Conservation (phyloP, 2,888 invertebrate genomes). For the Rhabditoides inermis region DNA sequence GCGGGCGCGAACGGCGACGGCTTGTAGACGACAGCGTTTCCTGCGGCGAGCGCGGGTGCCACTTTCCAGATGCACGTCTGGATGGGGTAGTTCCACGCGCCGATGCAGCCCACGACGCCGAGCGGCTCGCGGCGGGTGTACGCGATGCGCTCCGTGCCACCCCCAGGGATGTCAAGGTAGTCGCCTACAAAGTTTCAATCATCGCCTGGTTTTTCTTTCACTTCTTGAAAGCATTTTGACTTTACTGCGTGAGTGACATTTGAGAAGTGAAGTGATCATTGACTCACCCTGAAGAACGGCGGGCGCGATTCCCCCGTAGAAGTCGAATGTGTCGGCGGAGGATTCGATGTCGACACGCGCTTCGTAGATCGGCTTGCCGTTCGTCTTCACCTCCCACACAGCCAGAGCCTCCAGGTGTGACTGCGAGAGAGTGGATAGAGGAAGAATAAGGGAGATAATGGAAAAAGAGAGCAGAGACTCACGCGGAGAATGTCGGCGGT, state of each 20-base stretch:
- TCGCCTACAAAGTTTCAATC: conserved; percentile 21
- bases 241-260: too few species aligned
- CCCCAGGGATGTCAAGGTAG: conserved; percentile 35
- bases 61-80: conserved; percentile 46
- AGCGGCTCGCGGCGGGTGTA: conserved; percentile 47
- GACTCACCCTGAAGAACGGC: conserved; percentile 34
- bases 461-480: background rate
- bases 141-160: conserved; percentile 33
- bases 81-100: conserved; percentile 51
- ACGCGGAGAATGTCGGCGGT: conserved; percentile 41
- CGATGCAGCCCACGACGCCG: conserved; percentile 48
- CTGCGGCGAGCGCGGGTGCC: conserved; percentile 58
- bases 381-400: conserved; percentile 54
- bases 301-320: conserved; percentile 36
- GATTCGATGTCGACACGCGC: conserved; percentile 29
- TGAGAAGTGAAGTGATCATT: background rate
- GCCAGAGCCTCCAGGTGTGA: conserved; percentile 49
- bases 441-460: background rate
- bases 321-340: conserved; percentile 36
- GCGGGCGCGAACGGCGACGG: conserved; percentile 60
- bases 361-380: conserved; percentile 59
- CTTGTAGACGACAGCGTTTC: conserved; percentile 60
- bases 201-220: too few species aligned
- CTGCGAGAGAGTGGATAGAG: conserved; percentile 8
- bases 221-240: too few species aligned